phyloP scores from a whole-genome alignment of 2,113 vertebrate species.

The Eptesicus fuscus region DNA sequence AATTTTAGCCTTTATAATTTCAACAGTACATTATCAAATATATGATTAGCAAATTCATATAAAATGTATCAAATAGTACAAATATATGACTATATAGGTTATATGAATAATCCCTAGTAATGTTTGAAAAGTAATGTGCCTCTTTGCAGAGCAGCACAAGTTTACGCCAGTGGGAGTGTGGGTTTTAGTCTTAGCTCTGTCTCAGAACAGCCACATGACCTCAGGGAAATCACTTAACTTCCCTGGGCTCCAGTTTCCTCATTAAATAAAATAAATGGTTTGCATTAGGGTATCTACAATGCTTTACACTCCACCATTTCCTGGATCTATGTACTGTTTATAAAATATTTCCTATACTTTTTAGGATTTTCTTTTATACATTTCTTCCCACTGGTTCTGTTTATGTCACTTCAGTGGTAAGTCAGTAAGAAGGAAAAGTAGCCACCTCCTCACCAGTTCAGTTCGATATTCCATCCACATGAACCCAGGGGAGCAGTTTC shows the following conservation, averaged over 20 bases:
- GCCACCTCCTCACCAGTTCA: constrained; percentile 29
- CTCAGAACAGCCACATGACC: background rate
- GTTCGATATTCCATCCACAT: constrained; percentile 66
- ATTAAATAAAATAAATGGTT: constrained; percentile 15
- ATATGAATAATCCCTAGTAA: background rate
- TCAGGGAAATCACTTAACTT: background rate
- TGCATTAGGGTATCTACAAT: background rate
- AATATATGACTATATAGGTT: background rate
- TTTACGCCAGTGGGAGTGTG: background rate
- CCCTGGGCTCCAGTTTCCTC: background rate
- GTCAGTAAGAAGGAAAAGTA: constrained; percentile 34
- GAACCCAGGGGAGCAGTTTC: constrained; percentile 66
- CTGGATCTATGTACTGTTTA: constrained; percentile 2
- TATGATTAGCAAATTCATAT: background rate
- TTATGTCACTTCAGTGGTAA: background rate
- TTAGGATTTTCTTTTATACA: constrained; percentile 27
- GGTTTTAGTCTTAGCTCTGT: background rate
- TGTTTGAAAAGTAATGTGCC: background rate
- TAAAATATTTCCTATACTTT: constrained; percentile 27
- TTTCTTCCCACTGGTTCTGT: constrained; percentile 22
- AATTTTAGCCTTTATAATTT: constrained; percentile 38
- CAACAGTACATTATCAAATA: constrained; percentile 19
- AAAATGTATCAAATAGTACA: background rate
- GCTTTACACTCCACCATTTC: constrained; percentile 30
- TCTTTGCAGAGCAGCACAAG: background rate